Evolutionary conservation across 2,888 invertebrate genomes (phyloP).

Genomic region (Oscheius myriophilus): DNA sequence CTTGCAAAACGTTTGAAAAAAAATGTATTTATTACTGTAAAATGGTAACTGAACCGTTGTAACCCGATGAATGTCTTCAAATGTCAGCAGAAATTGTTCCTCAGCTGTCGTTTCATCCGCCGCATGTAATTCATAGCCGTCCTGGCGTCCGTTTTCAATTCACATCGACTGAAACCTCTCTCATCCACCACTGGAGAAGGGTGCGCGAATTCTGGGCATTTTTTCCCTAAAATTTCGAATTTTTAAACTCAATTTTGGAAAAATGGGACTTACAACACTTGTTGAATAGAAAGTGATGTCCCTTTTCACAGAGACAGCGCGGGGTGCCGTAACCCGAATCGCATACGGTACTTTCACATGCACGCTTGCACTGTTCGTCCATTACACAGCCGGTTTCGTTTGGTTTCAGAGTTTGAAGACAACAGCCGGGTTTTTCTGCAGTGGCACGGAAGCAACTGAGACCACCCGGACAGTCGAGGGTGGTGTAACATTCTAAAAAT

Average conservation of each 20-base stretch:
- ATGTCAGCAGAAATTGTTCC: constrained; percentile 54
- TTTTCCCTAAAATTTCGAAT: constrained; percentile 53
- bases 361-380: constrained; percentile 66
- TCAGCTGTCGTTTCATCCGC: constrained; percentile 53
- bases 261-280: constrained; percentile 64
- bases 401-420: constrained; percentile 64
- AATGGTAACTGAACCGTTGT: no score
- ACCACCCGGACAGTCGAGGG: constrained; percentile 58
- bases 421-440: constrained; percentile 52
- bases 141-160: constrained; percentile 50
- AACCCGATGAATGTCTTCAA: background rate
- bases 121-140: constrained; percentile 52
- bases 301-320: constrained; percentile 64
- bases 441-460: constrained; percentile 62
- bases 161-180: constrained; percentile 55
- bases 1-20: no score
- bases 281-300: constrained; percentile 65
- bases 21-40: no score
- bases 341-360: constrained; percentile 66
- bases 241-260: background rate
- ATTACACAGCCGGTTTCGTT: constrained; percentile 66
- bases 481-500: constrained; percentile 55
- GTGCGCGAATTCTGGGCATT: constrained; percentile 59
- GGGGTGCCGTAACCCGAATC: constrained; percentile 45
- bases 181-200: constrained; percentile 56